A percentile compares a stretch with the other conserved stretches of the same genome.
Evolutionary conservation across 1,140 invertebrate species (phyloP).

Genomic region (Macrostomum lignano): DNA sequence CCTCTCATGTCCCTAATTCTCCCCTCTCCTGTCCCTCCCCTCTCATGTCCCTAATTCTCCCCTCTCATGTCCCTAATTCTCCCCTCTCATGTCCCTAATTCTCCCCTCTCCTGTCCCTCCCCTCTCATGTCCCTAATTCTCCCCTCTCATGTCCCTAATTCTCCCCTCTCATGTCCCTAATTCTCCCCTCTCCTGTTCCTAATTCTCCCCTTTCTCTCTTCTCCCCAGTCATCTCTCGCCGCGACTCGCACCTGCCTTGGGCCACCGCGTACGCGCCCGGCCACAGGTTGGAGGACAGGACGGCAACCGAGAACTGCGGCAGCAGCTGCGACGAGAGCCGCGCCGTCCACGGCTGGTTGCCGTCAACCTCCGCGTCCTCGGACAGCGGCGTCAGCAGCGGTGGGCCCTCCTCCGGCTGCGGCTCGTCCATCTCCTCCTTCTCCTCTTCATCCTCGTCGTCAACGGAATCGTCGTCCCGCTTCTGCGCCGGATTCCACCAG

Average conservation of each 20-base stretch:
- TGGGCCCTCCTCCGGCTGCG: slow-evolving; percentile 34
- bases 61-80: too few species aligned
- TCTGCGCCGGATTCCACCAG: slow-evolving; percentile 17
- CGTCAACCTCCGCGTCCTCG: slow-evolving; percentile 20
- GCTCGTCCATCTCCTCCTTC: slow-evolving; percentile 8
- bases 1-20: too few species aligned
- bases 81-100: too few species aligned
- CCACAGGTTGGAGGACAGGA: slow-evolving; percentile 2
- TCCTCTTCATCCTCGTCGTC: slow-evolving; percentile 15
- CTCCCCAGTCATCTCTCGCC: too few species aligned
- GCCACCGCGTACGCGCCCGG: slow-evolving; percentile 1
- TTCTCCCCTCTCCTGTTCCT: too few species aligned
- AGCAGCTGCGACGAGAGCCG: slow-evolving; percentile 6
- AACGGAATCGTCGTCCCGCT: slow-evolving; percentile 23
- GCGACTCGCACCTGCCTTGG: background rate
- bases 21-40: too few species aligned
- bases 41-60: too few species aligned
- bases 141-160: too few species aligned
- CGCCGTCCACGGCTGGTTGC: slow-evolving; percentile 33
- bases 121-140: too few species aligned
- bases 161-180: too few species aligned
- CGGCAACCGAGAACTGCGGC: slow-evolving; percentile 3
- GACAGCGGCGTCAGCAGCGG: slow-evolving; percentile 28
- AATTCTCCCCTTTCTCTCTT: too few species aligned
- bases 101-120: too few species aligned